Conservation (phyloP, 2,797 vertebrate genomes). For the Alcedo quadribrachys region DNA sequence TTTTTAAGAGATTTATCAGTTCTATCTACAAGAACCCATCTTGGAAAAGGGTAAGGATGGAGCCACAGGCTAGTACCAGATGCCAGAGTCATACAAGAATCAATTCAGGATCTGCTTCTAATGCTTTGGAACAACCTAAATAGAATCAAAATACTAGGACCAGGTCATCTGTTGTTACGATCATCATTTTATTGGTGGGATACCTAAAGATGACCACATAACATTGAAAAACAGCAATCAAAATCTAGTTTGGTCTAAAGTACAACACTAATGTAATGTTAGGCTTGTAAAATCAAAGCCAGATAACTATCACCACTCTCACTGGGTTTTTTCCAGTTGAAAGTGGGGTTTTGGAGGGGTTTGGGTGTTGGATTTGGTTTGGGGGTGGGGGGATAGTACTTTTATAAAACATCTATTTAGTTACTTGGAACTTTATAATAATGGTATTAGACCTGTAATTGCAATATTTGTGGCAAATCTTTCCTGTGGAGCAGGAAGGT, state of each 20-base stretch:
- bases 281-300: background rate
- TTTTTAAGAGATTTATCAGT: background rate
- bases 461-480: background rate
- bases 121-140: background rate
- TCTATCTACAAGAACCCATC: background rate
- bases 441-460: background rate
- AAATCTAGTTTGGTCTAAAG: background rate
- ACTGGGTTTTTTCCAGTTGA: background rate
- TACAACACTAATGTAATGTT: background rate
- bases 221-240: background rate
- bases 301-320: background rate
- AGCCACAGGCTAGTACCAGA: background rate
- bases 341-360: background rate
- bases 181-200: background rate
- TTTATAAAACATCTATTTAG: background rate
- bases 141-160: background rate
- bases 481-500: background rate
- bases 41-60: background rate
- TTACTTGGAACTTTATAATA: background rate
- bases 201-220: background rate
- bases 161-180: background rate
- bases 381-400: fast-evolving
- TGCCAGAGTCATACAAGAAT: background rate
- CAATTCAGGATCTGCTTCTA: background rate
- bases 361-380: background rate